Conservation (phyloP, 2,797 vertebrate species). For the Iguana delicatissima region DNA sequence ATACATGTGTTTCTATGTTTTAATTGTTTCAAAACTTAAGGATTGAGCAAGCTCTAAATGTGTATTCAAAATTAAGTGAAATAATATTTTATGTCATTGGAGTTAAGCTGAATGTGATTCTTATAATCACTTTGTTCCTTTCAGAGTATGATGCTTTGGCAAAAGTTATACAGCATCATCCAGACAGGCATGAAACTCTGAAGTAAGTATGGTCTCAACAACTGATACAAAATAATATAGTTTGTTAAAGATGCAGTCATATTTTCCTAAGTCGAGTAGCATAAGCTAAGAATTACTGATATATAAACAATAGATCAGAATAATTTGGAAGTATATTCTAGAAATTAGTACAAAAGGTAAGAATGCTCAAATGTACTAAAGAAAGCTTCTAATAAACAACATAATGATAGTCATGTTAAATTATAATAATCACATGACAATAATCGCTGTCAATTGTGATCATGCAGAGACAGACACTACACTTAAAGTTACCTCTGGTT, state of each 20-base stretch:
- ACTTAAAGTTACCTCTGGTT: not conserved
- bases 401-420: not conserved
- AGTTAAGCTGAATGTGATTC: not conserved
- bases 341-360: not conserved
- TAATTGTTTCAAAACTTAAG: not conserved
- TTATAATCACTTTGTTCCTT: constrained; percentile 54
- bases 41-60: not conserved
- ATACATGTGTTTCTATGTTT: not conserved
- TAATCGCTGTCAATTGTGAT: not conserved
- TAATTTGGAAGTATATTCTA: not conserved
- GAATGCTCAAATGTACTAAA: not conserved
- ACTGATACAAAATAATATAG: not conserved
- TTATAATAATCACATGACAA: not conserved
- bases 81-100: not conserved
- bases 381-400: too few relatives aligned
- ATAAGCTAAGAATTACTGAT: not conserved
- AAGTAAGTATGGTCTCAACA: constrained; percentile 85
- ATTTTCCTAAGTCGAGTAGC: not conserved
- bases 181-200: constrained; percentile 95
- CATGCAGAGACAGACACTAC: not conserved
- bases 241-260: not conserved
- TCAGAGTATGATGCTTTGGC: constrained; percentile 97
- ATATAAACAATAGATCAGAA: not conserved
- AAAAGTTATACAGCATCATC: constrained; percentile 97
- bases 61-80: not conserved